Conservation (phyloP, 2,797 vertebrate species). For the Leptodactylus fallax region DNA sequence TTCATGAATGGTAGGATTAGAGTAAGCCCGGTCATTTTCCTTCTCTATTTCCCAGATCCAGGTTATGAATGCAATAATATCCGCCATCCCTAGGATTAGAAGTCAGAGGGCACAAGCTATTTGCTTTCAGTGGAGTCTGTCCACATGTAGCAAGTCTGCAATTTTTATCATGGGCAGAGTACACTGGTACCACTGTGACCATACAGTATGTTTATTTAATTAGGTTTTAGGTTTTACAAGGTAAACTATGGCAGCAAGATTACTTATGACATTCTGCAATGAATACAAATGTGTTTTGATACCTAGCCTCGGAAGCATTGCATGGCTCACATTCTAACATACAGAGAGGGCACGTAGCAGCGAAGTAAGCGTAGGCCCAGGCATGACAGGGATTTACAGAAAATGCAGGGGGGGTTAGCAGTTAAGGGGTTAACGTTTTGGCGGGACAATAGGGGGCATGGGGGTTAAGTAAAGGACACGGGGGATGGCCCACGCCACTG, state of each 20-base stretch:
- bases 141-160: background rate
- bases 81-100: background rate
- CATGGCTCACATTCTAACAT: background rate
- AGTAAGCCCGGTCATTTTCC: background rate
- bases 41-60: background rate
- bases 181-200: background rate
- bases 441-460: too few species aligned
- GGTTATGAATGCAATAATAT: conserved; percentile 6
- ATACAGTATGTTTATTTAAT: background rate
- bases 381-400: too few species aligned
- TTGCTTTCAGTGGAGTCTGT: background rate
- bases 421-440: too few species aligned
- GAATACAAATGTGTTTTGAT: background rate
- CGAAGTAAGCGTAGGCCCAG: too few species aligned
- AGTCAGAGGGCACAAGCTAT: background rate
- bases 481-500: too few species aligned
- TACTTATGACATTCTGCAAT: background rate
- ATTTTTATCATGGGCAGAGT: background rate
- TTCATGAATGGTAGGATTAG: background rate
- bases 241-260: background rate
- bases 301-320: background rate
- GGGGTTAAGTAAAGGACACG: too few species aligned
- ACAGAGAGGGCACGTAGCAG: too few species aligned
- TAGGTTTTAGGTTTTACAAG: background rate
- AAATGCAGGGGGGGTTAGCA: too few species aligned